Base-by-base conservation (phyloP, 2,888 invertebrate species). In the Cephus spinipes region DNA sequence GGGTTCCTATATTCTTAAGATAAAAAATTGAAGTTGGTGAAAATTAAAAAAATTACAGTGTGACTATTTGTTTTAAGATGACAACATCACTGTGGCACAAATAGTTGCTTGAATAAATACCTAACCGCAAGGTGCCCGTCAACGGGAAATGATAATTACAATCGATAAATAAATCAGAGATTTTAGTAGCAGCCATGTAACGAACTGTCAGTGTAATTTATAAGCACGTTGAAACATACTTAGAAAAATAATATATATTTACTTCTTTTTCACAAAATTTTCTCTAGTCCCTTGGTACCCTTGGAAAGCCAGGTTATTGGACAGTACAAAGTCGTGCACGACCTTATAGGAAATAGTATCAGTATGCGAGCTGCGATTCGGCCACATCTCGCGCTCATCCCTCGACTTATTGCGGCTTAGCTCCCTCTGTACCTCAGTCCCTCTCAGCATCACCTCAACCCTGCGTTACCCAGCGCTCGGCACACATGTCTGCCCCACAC, bases 341-440 rank as follows among this genome's bases (percentile, higher is more conserved):
- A 55, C 55, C 55, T 55, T 55, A 55, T 55, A 77, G 85, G 81
- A 88, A 88, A 87, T 84, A 88, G 87, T 91, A 91, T 91, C 90
- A 90, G 91, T 91, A 91, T 91, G 91, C 91, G 89, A 89, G 89
- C 85, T 90, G 89, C 90, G 90, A 90, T 90, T 90, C 89, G 90
- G 89, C 91, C 91, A 90, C 91, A 91, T 91, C 90, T 91, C 91
- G 88, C 86, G 90, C 90, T 91, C 91, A 91, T 91, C 91, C 91
- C 91, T 91, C 90, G 91, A 91, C 91, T 91, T 91, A 91, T 91
- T 91, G 91, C 90, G 90, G 91, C 91, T 91, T 91, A 91, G 88
- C 85, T 85, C 83, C 82, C 86, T 83, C 85, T 84, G 81, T 77
- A 71, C 79, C 80, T 75, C 74, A 77, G 79, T 79, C 81, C 84